Evolutionary conservation across 2,113 vertebrate species (phyloP), one percentile per base, ranked within the genome.

Genomic region (Eonycteris spelaea): DNA sequence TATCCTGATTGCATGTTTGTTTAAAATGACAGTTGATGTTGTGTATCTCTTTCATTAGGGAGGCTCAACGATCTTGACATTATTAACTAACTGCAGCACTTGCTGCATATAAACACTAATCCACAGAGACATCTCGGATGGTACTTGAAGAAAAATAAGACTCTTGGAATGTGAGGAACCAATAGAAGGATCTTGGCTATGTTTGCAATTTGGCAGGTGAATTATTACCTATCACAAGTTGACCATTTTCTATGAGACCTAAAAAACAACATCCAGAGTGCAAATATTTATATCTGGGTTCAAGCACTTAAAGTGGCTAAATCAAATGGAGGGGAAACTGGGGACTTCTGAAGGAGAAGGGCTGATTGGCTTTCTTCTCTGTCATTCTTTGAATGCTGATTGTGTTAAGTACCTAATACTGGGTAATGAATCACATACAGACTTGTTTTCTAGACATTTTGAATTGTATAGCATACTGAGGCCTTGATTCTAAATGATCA

Each of bases 81-180:
- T 98, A 98, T 99, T 98, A 98, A 98, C 97, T 98, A 98, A 98
- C 97, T 95, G 98, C 96, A 95, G 97, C 93, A 97, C 98, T 98
- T 97, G 97, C 98, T 98, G 98, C 98, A 97, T 98, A 98, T 98
- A 98, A 99, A 98, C 98, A 98, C 98, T 91, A 98, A 98, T 98
- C 98, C 96, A 2, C 80, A 96, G 98, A 98, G 98, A 98, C 97
- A 97, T 97, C 98, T 97, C 96, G 91, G 98, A 96, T 93, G 98
- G 97, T 95, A 98, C 98, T 98, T 97, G 97, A 98, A 98, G 98
- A 92, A 97, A 97, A 97, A 98, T 80, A 97, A 98, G 96, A 94
- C 83, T 14, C 55, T 98, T 96, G 75, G 95, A 94, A 79, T 61
- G 24, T 16, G 89, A 85, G 45, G 33, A 96, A 95, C 95, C 79